Percentiles rank a stretch among this genome's conserved stretches.
Conservation (phyloP, 2,113 vertebrate species). For the Aix galericulata region DNA sequence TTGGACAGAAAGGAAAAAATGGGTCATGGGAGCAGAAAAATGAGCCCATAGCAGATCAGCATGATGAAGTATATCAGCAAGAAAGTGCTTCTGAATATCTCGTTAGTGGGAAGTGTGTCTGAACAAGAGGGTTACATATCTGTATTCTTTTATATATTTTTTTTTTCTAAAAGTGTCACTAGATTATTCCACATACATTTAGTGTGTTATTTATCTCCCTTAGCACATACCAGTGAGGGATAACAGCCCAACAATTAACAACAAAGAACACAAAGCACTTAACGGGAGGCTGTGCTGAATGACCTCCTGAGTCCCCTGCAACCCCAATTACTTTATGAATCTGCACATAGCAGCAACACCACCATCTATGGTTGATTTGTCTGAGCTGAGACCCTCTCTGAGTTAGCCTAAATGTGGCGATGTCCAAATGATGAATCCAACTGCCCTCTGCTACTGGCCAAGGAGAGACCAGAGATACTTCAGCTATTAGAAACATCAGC, state of each 20-base stretch:
- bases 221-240: accelerated
- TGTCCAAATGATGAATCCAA: accelerated
- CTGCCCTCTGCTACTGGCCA: neutral
- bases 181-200: neutral
- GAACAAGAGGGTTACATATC: accelerated
- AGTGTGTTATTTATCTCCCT: neutral
- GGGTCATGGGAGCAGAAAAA: conserved; percentile 9
- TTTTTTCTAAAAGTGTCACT: neutral
- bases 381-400: neutral
- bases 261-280: accelerated
- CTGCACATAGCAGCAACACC: neutral
- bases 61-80: neutral
- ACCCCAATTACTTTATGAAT: neutral
- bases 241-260: neutral
- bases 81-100: neutral
- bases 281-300: neutral
- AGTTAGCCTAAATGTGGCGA: neutral
- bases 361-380: neutral
- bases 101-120: neutral
- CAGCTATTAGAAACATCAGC: neutral
- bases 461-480: accelerated
- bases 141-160: neutral
- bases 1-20: neutral
- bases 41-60: neutral
- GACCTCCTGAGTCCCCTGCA: neutral